Conservation (phyloP, 2,888 invertebrate species). For the Microctonus brassicae region DNA sequence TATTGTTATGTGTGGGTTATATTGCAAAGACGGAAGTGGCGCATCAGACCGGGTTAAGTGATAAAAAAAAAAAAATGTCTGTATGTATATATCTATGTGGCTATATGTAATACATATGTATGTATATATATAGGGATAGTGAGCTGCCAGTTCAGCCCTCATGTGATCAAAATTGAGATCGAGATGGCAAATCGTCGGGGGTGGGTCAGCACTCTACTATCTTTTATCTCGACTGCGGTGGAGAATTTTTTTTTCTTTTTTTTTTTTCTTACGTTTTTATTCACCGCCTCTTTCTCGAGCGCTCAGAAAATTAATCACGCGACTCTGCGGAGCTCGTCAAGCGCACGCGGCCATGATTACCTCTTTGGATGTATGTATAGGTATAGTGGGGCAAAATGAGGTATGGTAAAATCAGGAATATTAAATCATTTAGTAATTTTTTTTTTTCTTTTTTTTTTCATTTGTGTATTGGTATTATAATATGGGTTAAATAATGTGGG, state of each 20-base stretch:
- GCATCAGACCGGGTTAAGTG: slow-evolving; percentile 17
- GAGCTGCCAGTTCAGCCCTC: slow-evolving; percentile 1
- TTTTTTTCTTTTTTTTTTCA: no score
- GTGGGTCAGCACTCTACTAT: neutral
- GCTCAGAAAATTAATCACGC: slow-evolving; percentile 44
- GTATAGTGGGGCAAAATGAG: no score
- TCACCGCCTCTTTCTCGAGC: slow-evolving; percentile 3
- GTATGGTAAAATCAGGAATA: no score
- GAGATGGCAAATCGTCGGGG: slow-evolving; percentile 28
- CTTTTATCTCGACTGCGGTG: slow-evolving; percentile 15
- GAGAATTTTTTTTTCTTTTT: slow-evolving; percentile 15
- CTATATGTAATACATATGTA: neutral
- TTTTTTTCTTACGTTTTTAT: slow-evolving; percentile 13
- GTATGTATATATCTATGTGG: neutral
- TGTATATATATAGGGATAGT: no score
- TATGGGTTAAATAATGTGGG: no score
- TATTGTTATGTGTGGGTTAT: neutral
- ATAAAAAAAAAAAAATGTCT: neutral
- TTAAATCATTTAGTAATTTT: no score
- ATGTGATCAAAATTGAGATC: slow-evolving; percentile 8
- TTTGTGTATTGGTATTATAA: no score
- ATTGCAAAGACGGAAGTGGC: neutral
- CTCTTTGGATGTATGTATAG: slow-evolving; percentile 1
- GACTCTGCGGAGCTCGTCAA: slow-evolving; percentile 38
- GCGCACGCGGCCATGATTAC: slow-evolving; percentile 35